Evolutionary conservation across 2,113 vertebrate genomes (phyloP), one percentile per base, ranked within the genome.

Genomic region (Peromyscus californicus): DNA sequence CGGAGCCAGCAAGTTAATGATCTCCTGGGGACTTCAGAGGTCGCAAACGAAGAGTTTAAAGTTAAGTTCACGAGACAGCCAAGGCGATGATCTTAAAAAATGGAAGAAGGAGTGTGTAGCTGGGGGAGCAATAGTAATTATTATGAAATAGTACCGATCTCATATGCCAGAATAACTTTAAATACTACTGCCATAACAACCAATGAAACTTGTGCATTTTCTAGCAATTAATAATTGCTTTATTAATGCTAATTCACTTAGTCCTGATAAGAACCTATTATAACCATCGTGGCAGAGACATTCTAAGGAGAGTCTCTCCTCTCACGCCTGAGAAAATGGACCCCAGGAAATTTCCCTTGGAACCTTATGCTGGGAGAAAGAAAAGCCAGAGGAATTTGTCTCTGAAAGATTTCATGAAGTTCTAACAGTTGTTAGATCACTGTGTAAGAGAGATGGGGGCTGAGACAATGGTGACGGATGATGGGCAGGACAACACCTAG

Each of bases 71-170:
- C 42, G 54, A 59, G 91, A 83, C 12, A 91, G 42, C 19, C 51
- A 76, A 91, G 5, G 61, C 36, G 93, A 65, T 57, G 90, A 90
- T 63, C 91, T 45, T 84, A 93, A 74, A 70, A 59, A 90, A 84
- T 45, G 11, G 29, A 79, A 65, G 59, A 89, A 65, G 91, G 79
- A 84, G 17, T 95, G 10, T 26, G 72, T 69, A 8, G 74, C 42
- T 29, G 31, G 65, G 90, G 45, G 79, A 31, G 74, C 12, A 51
- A 75, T 31, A 80, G 65, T 13, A 15, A 63, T 63, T 48, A 29
- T 57, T 54, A 82, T 33, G 59, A 59, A 79, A 67, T 4, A 94
- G 8, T 17, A 51, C 65, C 12, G 61, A 94, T 17, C 65, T 86
- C 19, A 48, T 33, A 45, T 42, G 5, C 36, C 26, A 86, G 42